A percentile compares a stretch with the other conserved stretches of the same genome.
Evolutionary conservation across 2,113 vertebrate genomes (phyloP).

Genomic region (Melanostigma gelatinosum): DNA sequence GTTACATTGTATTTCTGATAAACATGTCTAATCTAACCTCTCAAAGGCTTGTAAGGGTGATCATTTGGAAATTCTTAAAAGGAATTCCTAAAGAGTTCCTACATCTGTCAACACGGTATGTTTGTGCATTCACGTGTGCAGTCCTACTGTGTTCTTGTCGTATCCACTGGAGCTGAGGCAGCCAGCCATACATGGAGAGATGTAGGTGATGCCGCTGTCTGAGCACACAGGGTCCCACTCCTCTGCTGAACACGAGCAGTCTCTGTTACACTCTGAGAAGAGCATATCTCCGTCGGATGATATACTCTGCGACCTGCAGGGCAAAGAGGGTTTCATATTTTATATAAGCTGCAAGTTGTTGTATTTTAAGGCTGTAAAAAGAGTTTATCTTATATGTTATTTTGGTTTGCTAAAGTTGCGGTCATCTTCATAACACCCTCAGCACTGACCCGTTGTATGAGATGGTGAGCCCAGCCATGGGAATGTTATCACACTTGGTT

Average conservation of each 20-base stretch:
- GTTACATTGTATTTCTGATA: background rate
- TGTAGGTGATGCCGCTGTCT: constrained; percentile 87
- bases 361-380: background rate
- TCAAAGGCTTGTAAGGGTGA: background rate
- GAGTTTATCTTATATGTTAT: background rate
- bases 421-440: background rate
- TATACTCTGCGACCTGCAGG: constrained; percentile 72
- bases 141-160: constrained; percentile 83
- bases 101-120: background rate
- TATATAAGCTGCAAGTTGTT: background rate
- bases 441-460: constrained; percentile 88
- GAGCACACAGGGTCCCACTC: constrained; percentile 95
- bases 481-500: constrained; percentile 86
- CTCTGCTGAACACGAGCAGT: constrained; percentile 86
- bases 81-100: background rate
- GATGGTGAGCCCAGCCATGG: constrained; percentile 89
- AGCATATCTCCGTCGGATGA: constrained; percentile 62
- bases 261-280: constrained; percentile 86
- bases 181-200: constrained; percentile 90
- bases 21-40: background rate
- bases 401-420: background rate
- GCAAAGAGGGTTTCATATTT: background rate
- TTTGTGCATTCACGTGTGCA: background rate
- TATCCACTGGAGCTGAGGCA: constrained; percentile 80
- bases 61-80: background rate